Evolutionary conservation across 1,140 invertebrate genomes (phyloP), one percentile per base, ranked within the genome.

Genomic region (Drosophila azteca): DNA sequence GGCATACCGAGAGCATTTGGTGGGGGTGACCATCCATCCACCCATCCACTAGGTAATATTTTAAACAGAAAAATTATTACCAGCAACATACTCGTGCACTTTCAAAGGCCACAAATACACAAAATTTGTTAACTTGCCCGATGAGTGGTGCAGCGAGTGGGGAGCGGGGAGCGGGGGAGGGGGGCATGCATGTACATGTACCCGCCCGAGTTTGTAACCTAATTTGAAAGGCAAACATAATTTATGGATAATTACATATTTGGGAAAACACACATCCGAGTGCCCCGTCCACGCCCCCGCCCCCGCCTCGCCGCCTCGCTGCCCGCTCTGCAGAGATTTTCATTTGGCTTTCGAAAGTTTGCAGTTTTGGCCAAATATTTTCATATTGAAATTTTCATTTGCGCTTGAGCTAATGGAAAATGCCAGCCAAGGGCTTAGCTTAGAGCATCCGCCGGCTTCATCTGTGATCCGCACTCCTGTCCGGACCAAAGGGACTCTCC

Each of bases 171-270:
- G 6, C 0, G 5, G 13, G 3, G 2, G 29, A 29, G 26, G 26
- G 7, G 6, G 2, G 24, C 24, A 6, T 29, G 31, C 8, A 35
- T 35, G 8, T 35, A 35, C 29, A 31, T 31, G 7, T 7, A 31
- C 29, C 29, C 29, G 29, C 7, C 6, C 31, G 8, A 17, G 9
- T 43, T 7, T 20, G 46, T 65, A 65, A 67, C 59, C 45, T 57
- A 71, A 59, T 74, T 63, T 74, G 35, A 73, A 69, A 41, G 39
- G 64, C 41, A 70, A 63, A 54, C 61, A 66, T 67, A 67, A 80
- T 78, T 74, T 65, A 68, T 64, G 59, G 51, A 63, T 81, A 87
- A 81, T 87, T 87, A 75, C 58, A 87, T 78, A 81, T 87, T 81
- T 85, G 29, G 46, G 43, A 60, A 24, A 26, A 20, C 55, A 20